A percentile compares a stretch with the other conserved stretches of the same genome.
These are phyloP conservation scores for Tryphoninae sp. DNA, from an alignment of 2,888 invertebrate species.

Conservation along the genomic window DNA sequence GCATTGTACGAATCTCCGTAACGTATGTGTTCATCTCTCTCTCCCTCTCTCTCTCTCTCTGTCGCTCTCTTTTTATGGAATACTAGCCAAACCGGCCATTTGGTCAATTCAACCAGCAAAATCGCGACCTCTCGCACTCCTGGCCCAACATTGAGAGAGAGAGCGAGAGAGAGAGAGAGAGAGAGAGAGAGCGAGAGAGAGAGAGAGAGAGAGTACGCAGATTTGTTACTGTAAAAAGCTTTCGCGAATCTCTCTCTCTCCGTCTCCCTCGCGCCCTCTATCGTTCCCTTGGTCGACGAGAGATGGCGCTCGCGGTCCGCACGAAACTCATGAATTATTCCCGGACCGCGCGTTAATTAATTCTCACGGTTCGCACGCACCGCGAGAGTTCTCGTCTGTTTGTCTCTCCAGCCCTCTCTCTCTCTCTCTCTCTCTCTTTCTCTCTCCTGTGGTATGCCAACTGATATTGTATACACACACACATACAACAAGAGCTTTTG, in stretches of 20 bases:
- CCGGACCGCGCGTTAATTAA: conserved; percentile 63
- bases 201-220: conserved; percentile 2
- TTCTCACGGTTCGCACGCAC: conserved; percentile 64
- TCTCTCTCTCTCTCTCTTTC: too few relatives aligned
- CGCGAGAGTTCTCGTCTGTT: conserved; percentile 14
- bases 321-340: conserved; percentile 64
- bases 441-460: too few relatives aligned
- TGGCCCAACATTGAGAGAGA: not conserved
- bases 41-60: conserved; percentile 5
- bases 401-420: too few relatives aligned
- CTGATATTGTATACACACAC: too few relatives aligned
- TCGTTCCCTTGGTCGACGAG: conserved; percentile 1
- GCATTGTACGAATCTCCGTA: conserved; percentile 29
- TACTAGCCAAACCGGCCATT: conserved; percentile 42
- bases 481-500: too few relatives aligned
- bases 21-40: conserved; percentile 19
- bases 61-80: conserved; percentile 24
- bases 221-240: conserved; percentile 52
- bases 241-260: conserved; percentile 24
- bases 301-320: conserved; percentile 30
- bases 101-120: conserved; percentile 45
- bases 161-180: too few relatives aligned
- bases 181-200: conserved; percentile 19
- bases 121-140: conserved; percentile 25
- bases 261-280: conserved; percentile 19